phyloP scores from a whole-genome alignment of 2,888 invertebrate species.

The Erannis defoliaria region DNA sequence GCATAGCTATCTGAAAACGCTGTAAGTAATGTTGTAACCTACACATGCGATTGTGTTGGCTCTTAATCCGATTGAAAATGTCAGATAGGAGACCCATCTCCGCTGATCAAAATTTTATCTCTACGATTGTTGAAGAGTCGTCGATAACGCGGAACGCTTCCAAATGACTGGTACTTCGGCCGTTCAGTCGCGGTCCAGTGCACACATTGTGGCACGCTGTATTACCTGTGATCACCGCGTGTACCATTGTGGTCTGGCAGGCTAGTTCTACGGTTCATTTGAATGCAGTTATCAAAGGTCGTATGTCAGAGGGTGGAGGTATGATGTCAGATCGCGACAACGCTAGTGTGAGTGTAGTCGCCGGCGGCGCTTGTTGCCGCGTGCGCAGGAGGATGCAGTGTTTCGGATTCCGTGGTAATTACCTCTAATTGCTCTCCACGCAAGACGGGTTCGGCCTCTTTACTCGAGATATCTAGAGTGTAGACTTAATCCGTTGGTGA shows the following conservation, averaged over 20 bases:
- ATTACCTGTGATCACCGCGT: conserved; percentile 44
- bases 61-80: conserved; percentile 34
- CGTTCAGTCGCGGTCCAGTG: conserved; percentile 64
- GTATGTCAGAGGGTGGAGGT: conserved; percentile 68
- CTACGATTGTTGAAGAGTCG: conserved; percentile 58
- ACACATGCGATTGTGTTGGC: conserved; percentile 8
- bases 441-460: conserved; percentile 30
- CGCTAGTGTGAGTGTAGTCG: conserved; percentile 70
- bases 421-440: conserved; percentile 48
- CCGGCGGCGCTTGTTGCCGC: conserved; percentile 75
- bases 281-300: conserved; percentile 61
- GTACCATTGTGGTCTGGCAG: conserved; percentile 53
- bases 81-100: conserved; percentile 63
- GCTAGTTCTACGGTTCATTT: conserved; percentile 44
- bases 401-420: conserved; percentile 81
- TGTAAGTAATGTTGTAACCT: conserved; percentile 3
- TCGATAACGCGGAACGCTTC: conserved; percentile 63
- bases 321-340: conserved; percentile 78
- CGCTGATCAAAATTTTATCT: conserved; percentile 68
- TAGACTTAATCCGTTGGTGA: conserved; percentile 10
- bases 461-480: conserved; percentile 13
- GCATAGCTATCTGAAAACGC: conserved; percentile 1
- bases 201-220: conserved; percentile 54
- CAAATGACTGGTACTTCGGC: conserved; percentile 59
- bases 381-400: conserved; percentile 82